A percentile compares a stretch with the other conserved stretches of the same genome.
Evolutionary conservation across 1,140 invertebrate species (phyloP).

Genomic region (Lordiphosa stackelbergi): DNA sequence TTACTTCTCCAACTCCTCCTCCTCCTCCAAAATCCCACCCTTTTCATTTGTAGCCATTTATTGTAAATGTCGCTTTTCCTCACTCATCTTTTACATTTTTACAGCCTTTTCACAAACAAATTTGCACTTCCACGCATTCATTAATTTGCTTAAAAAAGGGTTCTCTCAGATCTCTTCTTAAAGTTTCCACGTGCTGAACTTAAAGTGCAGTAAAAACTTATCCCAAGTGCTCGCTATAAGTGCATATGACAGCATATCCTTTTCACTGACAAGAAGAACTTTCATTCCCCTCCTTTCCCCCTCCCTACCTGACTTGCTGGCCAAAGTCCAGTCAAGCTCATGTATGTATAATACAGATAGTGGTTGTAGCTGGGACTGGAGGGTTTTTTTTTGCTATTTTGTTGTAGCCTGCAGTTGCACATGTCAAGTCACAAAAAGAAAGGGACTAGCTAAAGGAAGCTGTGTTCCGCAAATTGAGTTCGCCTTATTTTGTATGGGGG

Average conservation of each 20-base stretch:
- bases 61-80: slow-evolving; percentile 46
- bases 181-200: slow-evolving; percentile 20
- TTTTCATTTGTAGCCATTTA: neutral
- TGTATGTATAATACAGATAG: slow-evolving; percentile 33
- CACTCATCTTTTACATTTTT: slow-evolving; percentile 33
- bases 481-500: neutral
- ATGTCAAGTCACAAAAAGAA: slow-evolving; percentile 35
- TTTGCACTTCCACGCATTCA: slow-evolving; percentile 69
- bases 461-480: slow-evolving; percentile 11
- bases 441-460: neutral
- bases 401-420: slow-evolving; percentile 37
- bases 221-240: slow-evolving; percentile 49
- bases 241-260: slow-evolving; percentile 65
- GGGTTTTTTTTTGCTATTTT: slow-evolving; percentile 4
- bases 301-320: neutral
- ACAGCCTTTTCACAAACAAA: slow-evolving; percentile 61
- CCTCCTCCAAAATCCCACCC: neutral
- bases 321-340: slow-evolving; percentile 21
- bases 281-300: slow-evolving; percentile 1
- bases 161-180: neutral
- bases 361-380: slow-evolving; percentile 11
- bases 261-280: slow-evolving; percentile 62
- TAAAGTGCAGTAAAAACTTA: slow-evolving; percentile 26
- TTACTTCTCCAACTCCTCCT: slow-evolving; percentile 23
- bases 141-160: slow-evolving; percentile 54